Evolutionary conservation across 2,888 invertebrate genomes (phyloP).

Genomic region (Chrysodeixis includens): DNA sequence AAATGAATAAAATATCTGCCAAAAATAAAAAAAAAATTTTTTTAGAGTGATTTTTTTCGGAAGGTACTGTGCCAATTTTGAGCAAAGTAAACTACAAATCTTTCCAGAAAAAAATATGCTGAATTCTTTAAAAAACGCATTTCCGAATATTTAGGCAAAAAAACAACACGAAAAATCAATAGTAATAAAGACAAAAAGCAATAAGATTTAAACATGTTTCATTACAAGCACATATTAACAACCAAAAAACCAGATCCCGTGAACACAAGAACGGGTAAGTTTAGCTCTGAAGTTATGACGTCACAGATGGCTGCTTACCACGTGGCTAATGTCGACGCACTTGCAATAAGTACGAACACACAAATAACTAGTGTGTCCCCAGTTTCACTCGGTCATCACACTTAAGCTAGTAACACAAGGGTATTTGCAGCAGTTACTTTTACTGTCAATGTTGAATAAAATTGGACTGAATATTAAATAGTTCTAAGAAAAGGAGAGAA

Average conservation of each 20-base stretch:
- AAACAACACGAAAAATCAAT: no score
- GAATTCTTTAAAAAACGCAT: no score
- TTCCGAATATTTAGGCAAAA: no score
- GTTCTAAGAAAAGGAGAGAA: no score
- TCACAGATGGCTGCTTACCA: neutral
- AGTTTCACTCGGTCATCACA: constrained; percentile 27
- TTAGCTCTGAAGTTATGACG: neutral
- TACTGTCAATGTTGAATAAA: neutral
- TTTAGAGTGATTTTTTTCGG: no score
- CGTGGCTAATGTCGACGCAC: constrained; percentile 10
- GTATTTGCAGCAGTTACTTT: neutral
- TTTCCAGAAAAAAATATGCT: no score
- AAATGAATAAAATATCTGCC: no score
- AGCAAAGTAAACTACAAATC: no score
- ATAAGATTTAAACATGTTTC: neutral
- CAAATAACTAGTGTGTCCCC: constrained; percentile 7
- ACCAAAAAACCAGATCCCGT: neutral
- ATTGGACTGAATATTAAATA: no score
- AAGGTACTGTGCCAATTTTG: no score
- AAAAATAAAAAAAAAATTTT: no score
- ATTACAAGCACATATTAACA: neutral
- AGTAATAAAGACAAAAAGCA: no score
- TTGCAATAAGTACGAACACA: constrained; percentile 1
- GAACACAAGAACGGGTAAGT: neutral
- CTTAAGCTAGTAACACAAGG: neutral